Evolutionary conservation across 1,140 invertebrate species (phyloP).

Genomic region (Hycleus phaleratus): DNA sequence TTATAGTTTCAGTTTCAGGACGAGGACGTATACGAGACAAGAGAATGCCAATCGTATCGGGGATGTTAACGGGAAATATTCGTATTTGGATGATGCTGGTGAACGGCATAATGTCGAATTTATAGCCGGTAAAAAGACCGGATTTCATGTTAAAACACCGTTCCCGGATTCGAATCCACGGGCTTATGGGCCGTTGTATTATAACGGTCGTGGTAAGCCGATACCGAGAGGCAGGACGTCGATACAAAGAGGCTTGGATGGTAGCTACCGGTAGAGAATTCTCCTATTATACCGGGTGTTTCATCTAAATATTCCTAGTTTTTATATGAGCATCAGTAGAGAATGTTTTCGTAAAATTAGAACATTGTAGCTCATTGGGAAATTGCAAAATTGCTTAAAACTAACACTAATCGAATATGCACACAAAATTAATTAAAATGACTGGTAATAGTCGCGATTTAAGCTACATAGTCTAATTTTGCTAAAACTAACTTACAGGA

Average conservation of each 20-base stretch:
- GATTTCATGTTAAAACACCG: slow-evolving; percentile 62
- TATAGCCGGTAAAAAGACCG: slow-evolving; percentile 60
- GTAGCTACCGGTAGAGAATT: slow-evolving; percentile 49
- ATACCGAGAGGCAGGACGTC: slow-evolving; percentile 51
- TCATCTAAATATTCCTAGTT: too few species aligned
- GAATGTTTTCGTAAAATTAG: too few species aligned
- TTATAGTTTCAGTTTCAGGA: slow-evolving; percentile 58
- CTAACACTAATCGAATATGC: too few species aligned
- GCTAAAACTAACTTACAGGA: too few species aligned
- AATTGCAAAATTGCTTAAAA: too few species aligned
- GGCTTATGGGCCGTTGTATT: slow-evolving; percentile 49
- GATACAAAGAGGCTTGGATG: slow-evolving; percentile 52
- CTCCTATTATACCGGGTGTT: too few species aligned
- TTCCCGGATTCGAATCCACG: slow-evolving; percentile 54
- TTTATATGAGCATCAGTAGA: too few species aligned
- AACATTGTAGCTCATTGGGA: too few species aligned
- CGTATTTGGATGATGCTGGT: slow-evolving; percentile 61
- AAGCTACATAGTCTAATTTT: too few species aligned
- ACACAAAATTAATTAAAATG: too few species aligned
- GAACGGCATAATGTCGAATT: slow-evolving; percentile 63
- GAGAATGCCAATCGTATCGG: slow-evolving; percentile 43
- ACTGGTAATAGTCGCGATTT: too few species aligned
- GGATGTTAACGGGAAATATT: slow-evolving; percentile 50
- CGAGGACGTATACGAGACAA: slow-evolving; percentile 54
- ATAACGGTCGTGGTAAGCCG: slow-evolving; percentile 47